A percentile compares a stretch with the other conserved stretches of the same genome.
Evolutionary conservation across 37 sponge, comb jelly and placozoan species (phyloP).

Genomic region (Bolinopsis microptera): DNA sequence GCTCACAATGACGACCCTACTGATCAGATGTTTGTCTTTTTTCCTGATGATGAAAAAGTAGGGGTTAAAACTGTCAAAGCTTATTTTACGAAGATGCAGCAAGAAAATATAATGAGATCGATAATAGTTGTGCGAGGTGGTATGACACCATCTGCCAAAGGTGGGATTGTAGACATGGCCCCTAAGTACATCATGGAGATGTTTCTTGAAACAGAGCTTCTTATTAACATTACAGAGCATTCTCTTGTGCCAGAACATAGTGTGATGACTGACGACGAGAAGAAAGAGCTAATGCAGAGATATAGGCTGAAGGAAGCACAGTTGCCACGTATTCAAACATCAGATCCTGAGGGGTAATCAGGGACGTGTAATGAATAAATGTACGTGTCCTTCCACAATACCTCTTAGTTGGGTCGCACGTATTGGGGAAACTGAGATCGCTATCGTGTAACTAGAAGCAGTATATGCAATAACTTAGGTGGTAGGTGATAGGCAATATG

Average conservation of each 20-base stretch:
- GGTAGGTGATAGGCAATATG: too few relatives aligned
- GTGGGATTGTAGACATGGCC: conserved; percentile 90
- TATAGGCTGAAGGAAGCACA: conserved; percentile 97
- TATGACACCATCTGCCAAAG: conserved; percentile 97
- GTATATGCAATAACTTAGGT: too few relatives aligned
- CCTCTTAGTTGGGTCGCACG: too few relatives aligned
- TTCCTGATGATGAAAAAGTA: conserved; percentile 97
- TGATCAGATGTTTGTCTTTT: conserved; percentile 99
- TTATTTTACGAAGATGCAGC: conserved; percentile 86
- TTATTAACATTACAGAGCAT: conserved; percentile 98
- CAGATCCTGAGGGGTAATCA: too few relatives aligned
- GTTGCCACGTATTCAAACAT: conserved; percentile 91
- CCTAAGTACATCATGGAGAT: conserved; percentile 92
- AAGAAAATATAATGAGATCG: conserved; percentile 94
- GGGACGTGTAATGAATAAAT: too few relatives aligned
- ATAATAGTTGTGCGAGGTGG: conserved; percentile 95
- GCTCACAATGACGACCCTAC: conserved; percentile 96
- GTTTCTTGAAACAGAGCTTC: conserved; percentile 96
- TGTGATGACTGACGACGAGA: conserved; percentile 96
- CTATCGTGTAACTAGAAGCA: too few relatives aligned
- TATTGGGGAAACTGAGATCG: too few relatives aligned
- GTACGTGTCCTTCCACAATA: too few relatives aligned
- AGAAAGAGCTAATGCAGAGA: conserved; percentile 87
- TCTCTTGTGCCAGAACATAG: conserved; percentile 92
- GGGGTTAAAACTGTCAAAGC: conserved; percentile 96